These are phyloP conservation scores for Lasioglossum zephyrum DNA, from an alignment of 2,888 invertebrate genomes.

Conservation along the genomic window DNA sequence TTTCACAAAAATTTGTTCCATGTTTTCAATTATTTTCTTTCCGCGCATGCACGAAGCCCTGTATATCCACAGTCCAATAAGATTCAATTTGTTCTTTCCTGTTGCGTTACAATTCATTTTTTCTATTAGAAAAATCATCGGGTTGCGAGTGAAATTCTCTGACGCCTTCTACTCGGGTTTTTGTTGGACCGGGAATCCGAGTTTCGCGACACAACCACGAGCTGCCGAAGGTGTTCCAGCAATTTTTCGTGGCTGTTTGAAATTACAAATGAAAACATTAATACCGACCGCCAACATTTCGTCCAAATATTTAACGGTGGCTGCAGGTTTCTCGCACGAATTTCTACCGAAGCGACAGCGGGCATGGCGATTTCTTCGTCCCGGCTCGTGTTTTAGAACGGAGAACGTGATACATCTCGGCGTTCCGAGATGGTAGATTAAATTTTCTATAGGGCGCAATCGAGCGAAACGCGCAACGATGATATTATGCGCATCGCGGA, in stretches of 20 bases:
- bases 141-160: neutral
- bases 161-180: constrained; percentile 22
- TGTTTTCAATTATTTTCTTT: neutral
- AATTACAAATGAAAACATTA: constrained; percentile 21
- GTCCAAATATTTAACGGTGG: constrained; percentile 5
- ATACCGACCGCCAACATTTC: neutral
- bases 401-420: constrained; percentile 12
- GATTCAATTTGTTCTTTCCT: neutral
- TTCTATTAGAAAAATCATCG: constrained; percentile 13
- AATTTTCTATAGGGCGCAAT: constrained; percentile 10
- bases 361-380: neutral
- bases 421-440: constrained; percentile 5
- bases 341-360: constrained; percentile 14
- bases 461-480: neutral
- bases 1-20: neutral
- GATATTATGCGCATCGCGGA: constrained; percentile 32
- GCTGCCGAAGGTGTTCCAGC: neutral
- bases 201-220: neutral
- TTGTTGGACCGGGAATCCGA: neutral
- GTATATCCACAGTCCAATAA: neutral
- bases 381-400: neutral
- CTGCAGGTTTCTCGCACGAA: neutral
- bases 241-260: neutral
- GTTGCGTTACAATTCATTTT: neutral
- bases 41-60: neutral